Evolutionary conservation across 2,888 invertebrate genomes (phyloP), one percentile per base, ranked within the genome.

Genomic region (Apodemia mormo): DNA sequence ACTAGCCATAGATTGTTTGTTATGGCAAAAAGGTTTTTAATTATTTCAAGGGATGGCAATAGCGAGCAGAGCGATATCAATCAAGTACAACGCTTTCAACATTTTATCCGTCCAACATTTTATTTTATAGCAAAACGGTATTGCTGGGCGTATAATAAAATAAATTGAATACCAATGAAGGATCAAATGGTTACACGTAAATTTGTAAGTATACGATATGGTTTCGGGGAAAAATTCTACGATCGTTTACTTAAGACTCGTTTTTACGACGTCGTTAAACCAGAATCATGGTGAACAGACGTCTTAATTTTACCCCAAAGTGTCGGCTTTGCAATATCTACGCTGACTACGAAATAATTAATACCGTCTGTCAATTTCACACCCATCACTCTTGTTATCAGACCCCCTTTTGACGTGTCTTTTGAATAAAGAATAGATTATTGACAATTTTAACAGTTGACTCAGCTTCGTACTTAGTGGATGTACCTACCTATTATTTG

Each of bases 291-390:
- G 65, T 14, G 49, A 49, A n/a, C 49, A 49, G 49, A 49, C 49
- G 49, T 49, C 49, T 49, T 49, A 49, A 49, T 49, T 49, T 49
- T 49, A 49, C 49, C 5, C 14, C 49, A 14, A 68, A 65, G 49
- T 40, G 68, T 37, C 49, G 65, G 65, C 52, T 68, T 52, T 73
- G 67, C 65, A 14, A 69, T 37, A 30, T 49, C 69, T 43, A 71
- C 78, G 81, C 79, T 82, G 83, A 83, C 5, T 49, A 49, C 81
- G 82, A 83, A 85, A 86, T 88, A 89, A 91, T 91, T 91, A 90
- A 89, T 88, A 85, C 49, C 49, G 5, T 80, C 86, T 86, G 88
- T 89, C 90, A 89, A 87, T 86, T 77, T 76, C 89, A 88, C 87
- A 85, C 85, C 86, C 84, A 85, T 88, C 82, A 82, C 76, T 85